Base-by-base conservation (phyloP, 2,888 invertebrate genomes). In the Nymphalis polychloros region DNA sequence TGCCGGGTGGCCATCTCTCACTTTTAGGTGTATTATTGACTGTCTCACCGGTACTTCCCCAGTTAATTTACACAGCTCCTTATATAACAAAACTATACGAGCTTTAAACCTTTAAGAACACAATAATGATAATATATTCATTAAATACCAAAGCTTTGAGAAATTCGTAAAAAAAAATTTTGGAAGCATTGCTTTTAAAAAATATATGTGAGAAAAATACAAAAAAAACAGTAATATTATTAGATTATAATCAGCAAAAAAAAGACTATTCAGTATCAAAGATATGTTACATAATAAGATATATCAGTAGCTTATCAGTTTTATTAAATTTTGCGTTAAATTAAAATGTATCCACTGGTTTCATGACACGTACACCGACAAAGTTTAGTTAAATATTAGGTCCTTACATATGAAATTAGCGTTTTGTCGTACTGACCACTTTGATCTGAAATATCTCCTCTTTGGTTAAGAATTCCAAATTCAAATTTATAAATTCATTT, bases 101-200 rank as follows among this genome's bases (percentile, higher is more conserved):
- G 46, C 59, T 78, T 89, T 86, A 27, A 76, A 77, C n/a, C 89
- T 89, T 80, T 35, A 81, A 81, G 57, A 27, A 23, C 35, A 23
- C 8, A 23, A 50, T 46, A 41, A 19, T 20, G 41, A 59, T 10
- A 49, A 27, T 13, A 27, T 16, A 6, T 31, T 31, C 27, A 31
- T 31, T 31, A 31, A 31, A 6, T 31, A 31, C 27, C 6, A 31
- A 31, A 31, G 27, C 6, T 31, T 31, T 31, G 6, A 31, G 5
- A 27, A 27, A 27, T 5, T 27, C 1, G 2, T 27, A 27, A 27
- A 27, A 27, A 23, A 27, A 27, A 4, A 4, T 27, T 27, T 27
- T 27, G 27, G 27, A 27, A 5, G 27, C 27, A 27, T 27, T 27
- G 27, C 3, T 27, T 5, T 27, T 3, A 27, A 27, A 27, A 53